Percentiles rank a stretch among this genome's conserved stretches.
phyloP scores from a whole-genome alignment of 1,140 invertebrate genomes.

The Acromyrmex echinatior region DNA sequence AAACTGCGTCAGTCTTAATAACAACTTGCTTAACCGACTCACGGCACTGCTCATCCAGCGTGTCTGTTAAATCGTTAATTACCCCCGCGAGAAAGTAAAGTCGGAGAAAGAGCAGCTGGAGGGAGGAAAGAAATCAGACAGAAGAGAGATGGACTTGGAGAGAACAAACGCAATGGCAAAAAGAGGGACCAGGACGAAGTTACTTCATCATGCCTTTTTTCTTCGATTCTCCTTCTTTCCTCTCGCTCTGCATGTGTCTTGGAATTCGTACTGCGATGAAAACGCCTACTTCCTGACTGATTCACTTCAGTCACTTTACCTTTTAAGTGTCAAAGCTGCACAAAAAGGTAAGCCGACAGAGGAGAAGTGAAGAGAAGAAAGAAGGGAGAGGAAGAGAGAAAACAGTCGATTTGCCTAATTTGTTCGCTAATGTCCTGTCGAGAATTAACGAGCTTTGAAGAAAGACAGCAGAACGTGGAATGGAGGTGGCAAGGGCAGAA shows the following conservation, averaged over 20 bases:
- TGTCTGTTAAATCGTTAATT: conserved; percentile 85
- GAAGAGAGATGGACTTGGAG: conserved; percentile 6
- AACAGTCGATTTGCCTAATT: conserved; percentile 66
- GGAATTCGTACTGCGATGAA: conserved; percentile 48
- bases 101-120: not conserved
- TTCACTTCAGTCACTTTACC: conserved; percentile 39
- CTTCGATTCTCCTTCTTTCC: not conserved
- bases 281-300: conserved; percentile 70
- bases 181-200: not conserved
- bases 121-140: conserved; percentile 9
- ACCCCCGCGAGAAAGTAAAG: conserved; percentile 58
- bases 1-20: conserved; percentile 79
- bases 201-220: conserved; percentile 6
- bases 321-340: conserved; percentile 3
- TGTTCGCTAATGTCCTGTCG: conserved; percentile 69
- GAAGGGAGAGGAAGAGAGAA: not conserved
- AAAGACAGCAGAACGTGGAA: not conserved
- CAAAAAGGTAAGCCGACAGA: conserved; percentile 15
- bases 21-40: conserved; percentile 81
- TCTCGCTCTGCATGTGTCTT: not conserved
- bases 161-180: conserved; percentile 32
- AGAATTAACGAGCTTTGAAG: conserved; percentile 70
- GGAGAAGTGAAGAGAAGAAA: not conserved
- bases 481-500: not conserved
- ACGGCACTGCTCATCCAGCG: conserved; percentile 76